Conservation (phyloP, 2,888 invertebrate genomes). For the Phania funesta region DNA sequence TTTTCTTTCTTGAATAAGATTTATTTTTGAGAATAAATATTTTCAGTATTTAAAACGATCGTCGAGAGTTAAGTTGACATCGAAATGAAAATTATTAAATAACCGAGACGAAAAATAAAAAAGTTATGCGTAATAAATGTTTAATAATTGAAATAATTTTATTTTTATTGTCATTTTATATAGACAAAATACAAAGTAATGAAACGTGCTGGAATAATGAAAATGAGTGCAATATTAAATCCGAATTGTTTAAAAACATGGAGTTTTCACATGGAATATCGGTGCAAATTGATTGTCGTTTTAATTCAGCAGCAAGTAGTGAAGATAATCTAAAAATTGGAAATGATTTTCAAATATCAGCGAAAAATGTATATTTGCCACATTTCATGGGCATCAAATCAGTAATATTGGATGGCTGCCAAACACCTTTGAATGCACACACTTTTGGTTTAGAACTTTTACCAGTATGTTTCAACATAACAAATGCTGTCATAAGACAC, state of each 20-base stretch:
- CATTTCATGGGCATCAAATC: conserved; percentile 69
- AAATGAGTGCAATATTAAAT: conserved; percentile 61
- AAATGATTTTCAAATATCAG: conserved; percentile 37
- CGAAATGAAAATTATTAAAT: conserved; percentile 20
- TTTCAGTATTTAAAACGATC: conserved; percentile 57
- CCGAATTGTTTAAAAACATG: conserved; percentile 69
- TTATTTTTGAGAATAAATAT: conserved; percentile 39
- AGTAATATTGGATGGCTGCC: conserved; percentile 74
- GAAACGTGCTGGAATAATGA: conserved; percentile 58
- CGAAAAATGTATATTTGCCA: conserved; percentile 48
- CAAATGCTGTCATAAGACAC: conserved; percentile 70
- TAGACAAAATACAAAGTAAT: conserved; percentile 5
- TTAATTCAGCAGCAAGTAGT: neutral
- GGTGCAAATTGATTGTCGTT: conserved; percentile 73
- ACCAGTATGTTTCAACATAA: conserved; percentile 73
- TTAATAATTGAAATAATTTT: conserved; percentile 20
- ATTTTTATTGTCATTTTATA: conserved; percentile 8
- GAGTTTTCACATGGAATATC: conserved; percentile 70
- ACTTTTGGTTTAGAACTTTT: conserved; percentile 77
- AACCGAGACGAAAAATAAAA: neutral
- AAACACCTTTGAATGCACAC: conserved; percentile 71
- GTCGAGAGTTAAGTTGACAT: conserved; percentile 43
- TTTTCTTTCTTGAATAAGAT: conserved; percentile 30
- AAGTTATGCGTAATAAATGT: conserved; percentile 36
- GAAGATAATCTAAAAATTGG: neutral